These are phyloP conservation scores for Galagoides demidoff DNA, from an alignment of 2,797 vertebrate genomes.

Conservation along the genomic window DNA sequence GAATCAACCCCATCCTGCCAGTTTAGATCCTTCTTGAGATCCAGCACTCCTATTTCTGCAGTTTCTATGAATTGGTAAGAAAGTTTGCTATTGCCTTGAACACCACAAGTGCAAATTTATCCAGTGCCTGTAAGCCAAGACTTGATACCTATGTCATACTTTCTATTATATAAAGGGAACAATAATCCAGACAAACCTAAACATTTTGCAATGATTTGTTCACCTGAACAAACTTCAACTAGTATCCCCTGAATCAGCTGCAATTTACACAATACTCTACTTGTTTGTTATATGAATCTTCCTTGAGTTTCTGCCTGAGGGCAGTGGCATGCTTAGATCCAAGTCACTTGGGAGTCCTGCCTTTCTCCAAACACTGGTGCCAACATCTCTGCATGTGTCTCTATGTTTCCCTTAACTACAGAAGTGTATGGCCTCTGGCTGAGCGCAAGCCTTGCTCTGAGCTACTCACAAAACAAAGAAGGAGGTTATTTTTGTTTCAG, in stretches of 20 bases:
- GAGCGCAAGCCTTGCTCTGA: neutral
- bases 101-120: neutral
- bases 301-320: neutral
- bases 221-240: neutral
- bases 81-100: neutral
- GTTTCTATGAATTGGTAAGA: neutral
- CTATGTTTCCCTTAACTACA: fast-evolving
- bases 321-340: neutral
- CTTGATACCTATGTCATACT: neutral
- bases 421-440: neutral
- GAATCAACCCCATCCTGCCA: neutral
- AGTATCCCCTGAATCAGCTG: neutral
- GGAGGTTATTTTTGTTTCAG: neutral
- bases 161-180: neutral
- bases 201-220: neutral
- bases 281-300: neutral
- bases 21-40: neutral
- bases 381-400: neutral
- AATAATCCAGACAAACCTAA: neutral
- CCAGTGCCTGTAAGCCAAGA: neutral
- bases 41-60: neutral
- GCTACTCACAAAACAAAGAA: neutral
- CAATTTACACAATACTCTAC: neutral
- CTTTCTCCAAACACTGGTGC: neutral
- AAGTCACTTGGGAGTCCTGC: neutral